Percentiles rank a stretch among this genome's conserved stretches.
Evolutionary conservation across 2,113 vertebrate genomes (phyloP).

Genomic region (Odontesthes bonariensis): DNA sequence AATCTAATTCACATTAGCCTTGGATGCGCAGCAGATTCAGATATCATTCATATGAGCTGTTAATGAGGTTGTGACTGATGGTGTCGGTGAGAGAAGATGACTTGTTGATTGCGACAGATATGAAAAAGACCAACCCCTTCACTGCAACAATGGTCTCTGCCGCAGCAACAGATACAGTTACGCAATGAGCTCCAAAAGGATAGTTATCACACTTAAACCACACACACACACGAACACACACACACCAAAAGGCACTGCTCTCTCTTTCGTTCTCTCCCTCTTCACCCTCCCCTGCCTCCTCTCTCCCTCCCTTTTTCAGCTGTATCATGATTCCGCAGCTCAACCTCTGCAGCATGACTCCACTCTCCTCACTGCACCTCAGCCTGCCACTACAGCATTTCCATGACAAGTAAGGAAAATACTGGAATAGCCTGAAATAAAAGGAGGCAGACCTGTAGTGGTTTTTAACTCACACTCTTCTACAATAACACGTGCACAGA

Average conservation of each 20-base stretch:
- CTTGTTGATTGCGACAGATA: constrained; percentile 20
- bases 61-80: background rate
- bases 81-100: background rate
- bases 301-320: constrained; percentile 39
- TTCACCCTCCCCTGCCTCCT: background rate
- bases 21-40: too few relatives aligned
- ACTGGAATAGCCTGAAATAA: constrained; percentile 42
- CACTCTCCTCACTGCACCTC: constrained; percentile 59
- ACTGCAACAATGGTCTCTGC: constrained; percentile 36
- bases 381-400: constrained; percentile 41
- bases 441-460: background rate
- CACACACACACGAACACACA: constrained; percentile 8
- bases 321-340: constrained; percentile 72
- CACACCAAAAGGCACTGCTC: background rate
- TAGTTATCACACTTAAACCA: constrained; percentile 27
- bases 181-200: constrained; percentile 45
- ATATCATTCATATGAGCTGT: background rate
- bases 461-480: background rate
- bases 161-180: constrained; percentile 65
- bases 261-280: background rate
- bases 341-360: constrained; percentile 76
- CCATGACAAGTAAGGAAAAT: constrained; percentile 26
- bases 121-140: constrained; percentile 6
- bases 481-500: background rate
- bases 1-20: background rate